Base-by-base conservation (phyloP, 2,113 vertebrate species). In the Stigmatopora nigra region DNA sequence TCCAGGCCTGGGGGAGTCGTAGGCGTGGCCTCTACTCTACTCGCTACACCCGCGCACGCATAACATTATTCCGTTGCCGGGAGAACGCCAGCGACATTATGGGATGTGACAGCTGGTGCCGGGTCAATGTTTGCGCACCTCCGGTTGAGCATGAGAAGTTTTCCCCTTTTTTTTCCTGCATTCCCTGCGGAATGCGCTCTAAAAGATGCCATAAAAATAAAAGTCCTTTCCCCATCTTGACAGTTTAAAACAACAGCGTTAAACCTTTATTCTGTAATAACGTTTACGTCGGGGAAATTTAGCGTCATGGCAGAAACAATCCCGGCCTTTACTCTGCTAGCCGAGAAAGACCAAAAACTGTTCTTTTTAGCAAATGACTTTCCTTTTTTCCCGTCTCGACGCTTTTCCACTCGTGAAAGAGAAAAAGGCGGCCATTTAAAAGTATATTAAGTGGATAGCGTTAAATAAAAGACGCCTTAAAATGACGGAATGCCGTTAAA, bases 1-100 rank as follows among this genome's bases (percentile, higher is more conserved):
- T 75, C 69, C 67, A 59, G 68, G 64, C 61, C 70, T 44, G n/a
- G 41, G 67, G 77, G 63, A 31, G 57, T 31, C 25, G 35, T 38
- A 51, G 25, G 36, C 62, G 75, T 67, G 74, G 65, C 61, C 67
- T 25, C 15, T 36, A 57, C 67, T 25, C 15, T 36, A 57, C 64
- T 59, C 25, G 48, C 47, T 59, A 14, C 41, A 58, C 53, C n/a
- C 35, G n/a, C 36, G 44, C 19, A 46, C 61, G 62, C 64, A 31
- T n/a, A 10, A 47, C 15, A 36, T 44, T 52, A 36, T 22, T 14
- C 17, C 1, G 38, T 16, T 22, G n/a, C 61, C 38, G 31, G 65
- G 68, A 44, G 60, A 76, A 68, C 65, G 55, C 65, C 68, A 68
- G 20, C 59, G 53, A 63, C 55, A 67, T 69, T 46, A 77, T 58